Evolutionary conservation across 2,113 vertebrate genomes (phyloP).

Genomic region (Rhinichthys klamathensis): DNA sequence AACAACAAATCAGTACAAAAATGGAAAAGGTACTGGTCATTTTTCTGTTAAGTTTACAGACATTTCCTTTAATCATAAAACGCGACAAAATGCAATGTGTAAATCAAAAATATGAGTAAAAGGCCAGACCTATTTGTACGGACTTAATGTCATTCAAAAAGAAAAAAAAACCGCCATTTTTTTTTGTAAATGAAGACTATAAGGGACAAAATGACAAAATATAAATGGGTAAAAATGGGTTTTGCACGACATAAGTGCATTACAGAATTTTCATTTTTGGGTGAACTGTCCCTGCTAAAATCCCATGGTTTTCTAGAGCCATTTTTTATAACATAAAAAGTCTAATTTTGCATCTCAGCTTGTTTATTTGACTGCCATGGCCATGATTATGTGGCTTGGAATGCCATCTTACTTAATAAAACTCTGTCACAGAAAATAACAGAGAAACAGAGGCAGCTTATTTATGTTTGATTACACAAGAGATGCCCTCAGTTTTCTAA

Average conservation of each 20-base stretch:
- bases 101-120: not conserved
- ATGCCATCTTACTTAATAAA: not conserved
- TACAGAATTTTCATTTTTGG: not conserved
- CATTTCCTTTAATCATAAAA: not conserved
- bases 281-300: not conserved
- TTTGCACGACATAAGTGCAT: not conserved
- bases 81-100: not conserved
- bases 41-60: not conserved
- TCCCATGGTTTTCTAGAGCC: not conserved
- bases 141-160: no score
- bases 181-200: not conserved
- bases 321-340: not conserved
- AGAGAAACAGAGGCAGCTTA: not conserved
- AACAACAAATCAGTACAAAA: not conserved
- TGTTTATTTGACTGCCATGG: conserved; percentile 18
- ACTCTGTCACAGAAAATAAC: not conserved
- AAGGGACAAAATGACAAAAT: not conserved
- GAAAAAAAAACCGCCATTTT: no score
- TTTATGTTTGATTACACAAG: conserved; percentile 7
- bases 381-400: conserved; percentile 1
- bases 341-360: not conserved
- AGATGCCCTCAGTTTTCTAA: conserved; percentile 5
- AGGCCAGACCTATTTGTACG: no score
- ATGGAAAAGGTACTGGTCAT: not conserved
- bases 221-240: no score